A percentile compares a stretch with the other conserved stretches of the same genome.
These are phyloP conservation scores for Sweltsa coloradensis DNA, from an alignment of 1,140 invertebrate genomes.

Conservation along the genomic window DNA sequence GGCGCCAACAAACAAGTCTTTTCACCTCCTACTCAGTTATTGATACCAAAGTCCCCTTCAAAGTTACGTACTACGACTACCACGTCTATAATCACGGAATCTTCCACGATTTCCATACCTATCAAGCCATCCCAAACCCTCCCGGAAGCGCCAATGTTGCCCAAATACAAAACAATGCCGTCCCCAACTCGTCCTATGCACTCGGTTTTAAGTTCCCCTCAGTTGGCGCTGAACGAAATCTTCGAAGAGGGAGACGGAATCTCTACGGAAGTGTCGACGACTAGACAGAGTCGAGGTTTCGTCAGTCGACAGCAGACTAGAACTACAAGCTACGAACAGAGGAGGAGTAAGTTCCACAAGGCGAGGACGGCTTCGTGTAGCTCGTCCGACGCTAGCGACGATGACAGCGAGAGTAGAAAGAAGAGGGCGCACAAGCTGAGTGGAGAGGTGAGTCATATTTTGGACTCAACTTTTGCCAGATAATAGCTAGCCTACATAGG, in stretches of 20 bases:
- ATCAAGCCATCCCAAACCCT: slow-evolving; percentile 33
- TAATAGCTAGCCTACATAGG: too few species aligned
- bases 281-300: slow-evolving; percentile 14
- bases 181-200: slow-evolving; percentile 30
- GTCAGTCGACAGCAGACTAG: slow-evolving; percentile 22
- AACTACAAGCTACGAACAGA: slow-evolving; percentile 39
- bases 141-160: slow-evolving; percentile 23
- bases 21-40: background rate
- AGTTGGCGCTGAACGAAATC: slow-evolving; percentile 55
- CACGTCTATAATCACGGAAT: slow-evolving; percentile 34
- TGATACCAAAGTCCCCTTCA: background rate
- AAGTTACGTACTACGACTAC: slow-evolving; percentile 25
- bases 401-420: slow-evolving; percentile 71
- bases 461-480: too few species aligned
- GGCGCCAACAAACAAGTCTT: too few species aligned
- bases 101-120: slow-evolving; percentile 36
- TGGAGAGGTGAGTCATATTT: too few species aligned
- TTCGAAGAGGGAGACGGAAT: slow-evolving; percentile 47
- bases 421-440: slow-evolving; percentile 60
- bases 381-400: slow-evolving; percentile 81
- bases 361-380: slow-evolving; percentile 74
- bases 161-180: slow-evolving; percentile 33
- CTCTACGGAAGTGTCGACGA: slow-evolving; percentile 16
- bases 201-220: slow-evolving; percentile 41
- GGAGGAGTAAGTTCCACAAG: slow-evolving; percentile 58